These are phyloP conservation scores for Muscicapa striata DNA, from an alignment of 2,797 vertebrate genomes.

Conservation along the genomic window DNA sequence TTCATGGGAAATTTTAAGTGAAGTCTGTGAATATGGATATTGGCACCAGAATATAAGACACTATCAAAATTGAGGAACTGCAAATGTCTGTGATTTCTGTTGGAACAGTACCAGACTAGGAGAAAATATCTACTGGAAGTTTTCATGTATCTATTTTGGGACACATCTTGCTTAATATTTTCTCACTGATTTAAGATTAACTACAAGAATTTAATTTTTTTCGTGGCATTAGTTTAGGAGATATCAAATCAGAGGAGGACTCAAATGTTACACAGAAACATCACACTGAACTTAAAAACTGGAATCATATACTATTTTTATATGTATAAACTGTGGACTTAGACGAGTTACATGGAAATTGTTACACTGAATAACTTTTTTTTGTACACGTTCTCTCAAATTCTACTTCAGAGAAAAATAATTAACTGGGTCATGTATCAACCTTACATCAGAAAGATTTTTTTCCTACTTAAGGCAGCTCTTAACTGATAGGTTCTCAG, in stretches of 20 bases:
- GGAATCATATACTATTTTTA: not conserved
- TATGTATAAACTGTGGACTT: not conserved
- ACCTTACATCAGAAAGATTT: not conserved
- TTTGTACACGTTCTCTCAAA: not conserved
- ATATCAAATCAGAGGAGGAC: not conserved
- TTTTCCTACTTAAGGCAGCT: not conserved
- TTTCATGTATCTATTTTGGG: not conserved
- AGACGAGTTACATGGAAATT: not conserved
- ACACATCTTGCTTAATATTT: not conserved
- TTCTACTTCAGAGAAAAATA: not conserved
- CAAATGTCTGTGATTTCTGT: not conserved
- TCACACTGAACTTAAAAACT: not conserved
- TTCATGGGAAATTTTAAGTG: not conserved
- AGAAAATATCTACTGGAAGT: not conserved
- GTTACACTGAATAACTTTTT: not conserved
- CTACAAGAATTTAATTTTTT: not conserved
- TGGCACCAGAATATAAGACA: not conserved
- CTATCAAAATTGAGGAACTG: accelerated
- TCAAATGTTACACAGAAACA: not conserved
- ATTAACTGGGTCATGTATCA: not conserved
- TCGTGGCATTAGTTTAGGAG: not conserved
- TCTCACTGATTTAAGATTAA: not conserved
- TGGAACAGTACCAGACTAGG: not conserved
- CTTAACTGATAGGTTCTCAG: not conserved
- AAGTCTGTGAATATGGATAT: not conserved